Base-by-base conservation (phyloP, 64 coral and sea anemone species). In the Dendronephthya gigantea region DNA sequence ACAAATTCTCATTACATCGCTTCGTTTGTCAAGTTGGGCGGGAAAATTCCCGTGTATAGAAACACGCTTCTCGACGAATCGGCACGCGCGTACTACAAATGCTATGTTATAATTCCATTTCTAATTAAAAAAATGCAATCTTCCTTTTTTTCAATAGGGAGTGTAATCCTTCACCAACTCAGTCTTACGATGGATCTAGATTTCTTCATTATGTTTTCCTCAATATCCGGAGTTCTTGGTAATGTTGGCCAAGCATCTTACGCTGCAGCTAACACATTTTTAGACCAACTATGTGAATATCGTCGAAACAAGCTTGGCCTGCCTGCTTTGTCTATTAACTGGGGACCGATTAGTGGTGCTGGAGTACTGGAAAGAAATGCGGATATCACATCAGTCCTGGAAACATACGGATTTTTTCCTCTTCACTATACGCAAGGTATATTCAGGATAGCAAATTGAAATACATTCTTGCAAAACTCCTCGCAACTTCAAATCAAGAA, bases 201-300 rank as follows among this genome's bases (percentile, higher is more conserved):
- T 47, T 93, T 93, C 41, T 93, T 93, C 38, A 39, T 93, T 11
- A 39, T 90, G 81, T 93, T 93, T 62, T 93, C 92, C 1, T 93
- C 92, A n/a, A 47, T 90, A 7, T 15, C 92, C 12, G 86, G 84
- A 6, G 39, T 93, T 15, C 9, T 93, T 4, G 92, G 92, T n/a
- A 90, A 90, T 68, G 1, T 47, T 50, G 85, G 56, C 0, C 92
- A 93, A 65, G 59, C 62, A 0, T 56, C 82, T 16, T 93, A 93
- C 52, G 62, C 92, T 0, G 88, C 88, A 22, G 82, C 84, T 19
- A 93, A 93, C 39, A 85, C 85, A 9, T 93, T 90, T 45, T 62
- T 87, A n/a, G 92, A 93, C 66, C 40, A 72, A 35, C 69, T 93
- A 7, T 88, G 88, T 12, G 49, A 82, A 15, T 93, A 93, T 82